Base-by-base conservation (phyloP, 2,113 vertebrate genomes). In the Dipodomys merriami region DNA sequence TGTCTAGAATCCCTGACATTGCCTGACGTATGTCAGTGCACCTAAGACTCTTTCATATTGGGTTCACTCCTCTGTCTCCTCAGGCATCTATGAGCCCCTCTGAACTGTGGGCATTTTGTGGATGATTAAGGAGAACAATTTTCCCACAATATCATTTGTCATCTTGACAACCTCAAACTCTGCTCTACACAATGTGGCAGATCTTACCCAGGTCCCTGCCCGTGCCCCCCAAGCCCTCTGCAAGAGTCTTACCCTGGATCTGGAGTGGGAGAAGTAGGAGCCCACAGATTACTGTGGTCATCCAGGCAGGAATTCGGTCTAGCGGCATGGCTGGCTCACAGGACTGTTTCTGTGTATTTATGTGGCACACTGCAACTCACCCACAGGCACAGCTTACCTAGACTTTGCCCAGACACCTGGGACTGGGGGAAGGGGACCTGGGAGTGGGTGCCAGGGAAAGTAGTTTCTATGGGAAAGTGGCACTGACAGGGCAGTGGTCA, bases 141-240 rank as follows among this genome's bases (percentile, higher is more conserved):
- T 76, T 65, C 46, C 35, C 11, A 1, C 6, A 7, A 30, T 69
- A 1, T 68, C 2, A 33, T n/a, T 23, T 60, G 5, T 78, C 8
- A 33, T n/a, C 44, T 22, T n/a, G 4, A 20, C n/a, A 89, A 20
- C 16, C 22, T 77, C 29, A 65, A 68, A 3, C 19, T 30, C 7
- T 87, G 35, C 57, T 29, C 72, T 46, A 35, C 62, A 80, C 15
- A 73, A 22, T 80, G 53, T 77, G 57, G 35, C 53, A 49, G 64
- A n/a, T 78, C 5, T 0, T 0, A 44, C 7, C 30, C 13, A 0
- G 1, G 7, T 35, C 25, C 33, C 73, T 15, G 39, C 39, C 39
- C 39, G 39, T 5, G 5, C 30, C 29, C 30, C 73, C 15, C 53
- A 57, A 13, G 33, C 13, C 53, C 29, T 2, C 1, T 46, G 20